phyloP scores from a whole-genome alignment of 2,888 invertebrate species.

The Argynnis bischoffii region DNA sequence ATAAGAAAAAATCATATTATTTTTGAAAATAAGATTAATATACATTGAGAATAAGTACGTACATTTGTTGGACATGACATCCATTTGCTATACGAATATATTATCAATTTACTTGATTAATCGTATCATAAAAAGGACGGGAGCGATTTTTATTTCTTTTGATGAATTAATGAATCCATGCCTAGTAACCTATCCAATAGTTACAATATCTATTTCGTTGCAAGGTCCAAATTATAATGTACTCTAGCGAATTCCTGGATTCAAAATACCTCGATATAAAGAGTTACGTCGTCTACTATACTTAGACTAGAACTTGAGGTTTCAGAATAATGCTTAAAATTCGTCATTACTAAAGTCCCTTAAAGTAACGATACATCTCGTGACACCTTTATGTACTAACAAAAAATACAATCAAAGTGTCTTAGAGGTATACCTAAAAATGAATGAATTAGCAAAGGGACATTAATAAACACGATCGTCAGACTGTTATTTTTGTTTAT shows the following conservation, averaged over 20 bases:
- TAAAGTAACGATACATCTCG: neutral
- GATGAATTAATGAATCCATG: conserved; percentile 37
- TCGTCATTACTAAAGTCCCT: conserved; percentile 7
- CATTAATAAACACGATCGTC: conserved; percentile 10
- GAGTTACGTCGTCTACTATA: neutral
- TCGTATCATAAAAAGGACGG: conserved; percentile 76
- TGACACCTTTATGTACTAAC: too few species aligned
- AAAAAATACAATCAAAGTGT: too few species aligned
- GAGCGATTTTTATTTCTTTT: conserved; percentile 53
- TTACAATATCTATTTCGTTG: conserved; percentile 67
- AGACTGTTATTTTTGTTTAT: conserved; percentile 15
- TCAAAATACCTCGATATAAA: conserved; percentile 13
- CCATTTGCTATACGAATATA: conserved; percentile 8
- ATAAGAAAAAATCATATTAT: neutral
- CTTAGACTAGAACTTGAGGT: conserved; percentile 14
- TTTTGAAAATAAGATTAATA: neutral
- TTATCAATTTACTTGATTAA: conserved; percentile 24
- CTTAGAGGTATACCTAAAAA: too few species aligned
- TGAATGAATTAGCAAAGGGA: conserved; percentile 7
- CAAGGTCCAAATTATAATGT: conserved; percentile 45
- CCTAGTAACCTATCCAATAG: conserved; percentile 43
- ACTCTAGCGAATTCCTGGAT: conserved; percentile 21
- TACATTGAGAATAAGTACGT: conserved; percentile 7
- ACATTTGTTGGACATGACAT: conserved; percentile 2
- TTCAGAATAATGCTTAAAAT: neutral